Evolutionary conservation across 2,888 invertebrate species (phyloP).

Genomic region (Protonemura montana): DNA sequence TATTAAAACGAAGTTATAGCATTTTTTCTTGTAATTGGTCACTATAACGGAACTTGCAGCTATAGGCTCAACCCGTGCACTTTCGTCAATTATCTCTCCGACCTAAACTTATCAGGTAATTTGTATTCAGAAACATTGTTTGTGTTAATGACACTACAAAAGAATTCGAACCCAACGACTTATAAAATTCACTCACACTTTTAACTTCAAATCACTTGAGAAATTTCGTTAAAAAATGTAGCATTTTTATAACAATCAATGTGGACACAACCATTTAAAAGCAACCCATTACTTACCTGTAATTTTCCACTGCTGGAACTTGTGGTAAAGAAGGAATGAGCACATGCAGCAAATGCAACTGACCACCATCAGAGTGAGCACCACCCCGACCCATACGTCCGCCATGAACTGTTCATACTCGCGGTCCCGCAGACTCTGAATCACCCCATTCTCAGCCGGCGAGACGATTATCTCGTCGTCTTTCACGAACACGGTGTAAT

Average conservation of each 20-base stretch:
- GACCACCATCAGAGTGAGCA: conserved; percentile 67
- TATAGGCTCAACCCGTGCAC: neutral
- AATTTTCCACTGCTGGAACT: conserved; percentile 71
- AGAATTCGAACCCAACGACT: no score
- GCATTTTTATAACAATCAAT: no score
- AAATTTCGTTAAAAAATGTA: no score
- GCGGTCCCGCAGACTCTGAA: conserved; percentile 55
- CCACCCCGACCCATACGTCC: conserved; percentile 70
- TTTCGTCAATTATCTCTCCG: neutral
- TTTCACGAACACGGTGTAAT: conserved; percentile 30
- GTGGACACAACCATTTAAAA: no score
- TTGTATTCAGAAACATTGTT: no score
- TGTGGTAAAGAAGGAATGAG: conserved; percentile 69
- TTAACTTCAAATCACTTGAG: no score
- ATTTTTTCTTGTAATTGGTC: neutral
- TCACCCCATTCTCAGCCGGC: conserved; percentile 45
- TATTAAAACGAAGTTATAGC: neutral
- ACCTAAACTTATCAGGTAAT: no score
- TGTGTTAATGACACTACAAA: no score
- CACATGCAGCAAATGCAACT: conserved; percentile 71
- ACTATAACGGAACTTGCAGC: neutral
- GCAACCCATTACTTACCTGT: conserved; percentile 61
- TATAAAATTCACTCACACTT: no score
- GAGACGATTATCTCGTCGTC: conserved; percentile 46
- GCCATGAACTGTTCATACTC: conserved; percentile 67